A percentile compares a stretch with the other conserved stretches of the same genome.
Conservation (phyloP, 2,888 invertebrate species). For the Orgyia antiqua region DNA sequence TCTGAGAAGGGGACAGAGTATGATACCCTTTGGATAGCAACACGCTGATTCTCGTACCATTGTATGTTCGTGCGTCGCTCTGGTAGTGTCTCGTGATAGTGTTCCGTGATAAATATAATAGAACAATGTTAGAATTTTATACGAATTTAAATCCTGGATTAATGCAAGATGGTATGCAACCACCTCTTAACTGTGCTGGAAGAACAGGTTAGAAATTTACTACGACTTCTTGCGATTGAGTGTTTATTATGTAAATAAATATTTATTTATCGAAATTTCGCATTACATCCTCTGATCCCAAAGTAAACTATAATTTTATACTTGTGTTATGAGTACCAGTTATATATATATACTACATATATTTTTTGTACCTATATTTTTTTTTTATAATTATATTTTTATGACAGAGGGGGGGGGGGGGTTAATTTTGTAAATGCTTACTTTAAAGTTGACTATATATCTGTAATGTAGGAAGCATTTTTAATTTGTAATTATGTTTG, state of each 20-base stretch:
- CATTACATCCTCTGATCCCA: no score
- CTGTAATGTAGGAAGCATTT: no score
- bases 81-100: slow-evolving; percentile 33
- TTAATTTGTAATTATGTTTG: no score
- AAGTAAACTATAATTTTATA: no score
- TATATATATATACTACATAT: no score
- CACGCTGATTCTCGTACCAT: slow-evolving; percentile 35
- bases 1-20: slow-evolving; percentile 33
- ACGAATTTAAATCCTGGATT: slow-evolving; percentile 80
- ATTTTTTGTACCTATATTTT: background rate
- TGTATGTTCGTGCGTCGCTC: slow-evolving; percentile 41
- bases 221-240: no score
- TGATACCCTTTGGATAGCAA: slow-evolving; percentile 20
- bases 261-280: no score
- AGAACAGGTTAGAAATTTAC: slow-evolving; percentile 77
- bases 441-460: no score
- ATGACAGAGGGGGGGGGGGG: no score
- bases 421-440: no score
- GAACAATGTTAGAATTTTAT: slow-evolving; percentile 84
- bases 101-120: slow-evolving; percentile 30
- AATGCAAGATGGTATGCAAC: slow-evolving; percentile 78
- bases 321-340: no score
- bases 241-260: no score
- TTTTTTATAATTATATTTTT: background rate
- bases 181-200: slow-evolving; percentile 79